phyloP scores from a whole-genome alignment of 2,113 vertebrate species.

The Amblyornis subalaris region DNA sequence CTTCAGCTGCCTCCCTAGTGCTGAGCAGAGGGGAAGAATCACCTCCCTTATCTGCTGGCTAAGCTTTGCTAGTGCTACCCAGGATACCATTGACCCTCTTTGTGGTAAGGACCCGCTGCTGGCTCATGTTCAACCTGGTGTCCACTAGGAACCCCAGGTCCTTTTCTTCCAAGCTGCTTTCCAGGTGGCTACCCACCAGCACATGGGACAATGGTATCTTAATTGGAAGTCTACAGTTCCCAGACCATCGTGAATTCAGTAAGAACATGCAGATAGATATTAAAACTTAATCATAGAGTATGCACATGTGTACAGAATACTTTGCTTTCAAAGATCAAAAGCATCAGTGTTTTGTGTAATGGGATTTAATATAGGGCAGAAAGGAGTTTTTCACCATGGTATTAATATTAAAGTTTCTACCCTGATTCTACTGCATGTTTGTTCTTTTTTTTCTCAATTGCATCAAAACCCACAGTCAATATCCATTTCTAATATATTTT shows the following conservation, averaged over 20 bases:
- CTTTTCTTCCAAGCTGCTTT: not conserved
- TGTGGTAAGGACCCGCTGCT: not conserved
- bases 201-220: not conserved
- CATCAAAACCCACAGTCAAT: not conserved
- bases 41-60: fast-evolving
- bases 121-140: not conserved
- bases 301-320: not conserved
- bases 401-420: not conserved
- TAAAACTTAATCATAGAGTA: not conserved
- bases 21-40: not conserved
- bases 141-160: fast-evolving
- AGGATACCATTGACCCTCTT: not conserved
- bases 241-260: not conserved
- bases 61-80: fast-evolving
- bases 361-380: not conserved
- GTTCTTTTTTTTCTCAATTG: not conserved
- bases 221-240: not conserved
- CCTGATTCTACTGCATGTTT: fast-evolving
- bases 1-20: not conserved
- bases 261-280: not conserved
- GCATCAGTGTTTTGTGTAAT: not conserved
- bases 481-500: not conserved
- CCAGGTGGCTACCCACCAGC: not conserved
- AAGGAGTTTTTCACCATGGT: fast-evolving
- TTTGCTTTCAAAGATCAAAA: not conserved